Conservation (phyloP, 2,113 vertebrate species). For the Ictalurus furcatus region DNA sequence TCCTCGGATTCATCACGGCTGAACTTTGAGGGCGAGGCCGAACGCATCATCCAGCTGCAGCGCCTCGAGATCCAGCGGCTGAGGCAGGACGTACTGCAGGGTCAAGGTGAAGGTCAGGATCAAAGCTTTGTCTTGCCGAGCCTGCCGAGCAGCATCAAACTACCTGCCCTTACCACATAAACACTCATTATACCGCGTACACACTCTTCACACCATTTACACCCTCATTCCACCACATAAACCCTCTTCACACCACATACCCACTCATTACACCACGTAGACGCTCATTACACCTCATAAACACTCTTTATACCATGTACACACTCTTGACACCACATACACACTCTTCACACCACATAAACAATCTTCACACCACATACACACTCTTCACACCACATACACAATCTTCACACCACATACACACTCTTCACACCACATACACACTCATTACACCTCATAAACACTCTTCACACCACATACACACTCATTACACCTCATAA, state of each 20-base stretch:
- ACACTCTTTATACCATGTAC: too few relatives aligned
- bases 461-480: background rate
- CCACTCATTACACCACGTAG: background rate
- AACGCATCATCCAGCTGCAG: slow-evolving; percentile 81
- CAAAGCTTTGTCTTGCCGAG: background rate
- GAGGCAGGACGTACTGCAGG: slow-evolving; percentile 66
- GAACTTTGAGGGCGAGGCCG: slow-evolving; percentile 71
- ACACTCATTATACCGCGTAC: background rate
- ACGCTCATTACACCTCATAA: background rate
- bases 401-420: background rate
- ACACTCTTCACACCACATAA: background rate
- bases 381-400: background rate
- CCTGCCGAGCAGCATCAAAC: too few relatives aligned
- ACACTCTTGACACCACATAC: too few relatives aligned
- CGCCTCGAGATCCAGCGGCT: slow-evolving; percentile 75
- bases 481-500: background rate
- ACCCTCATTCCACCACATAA: background rate
- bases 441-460: background rate
- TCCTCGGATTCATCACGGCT: slow-evolving; percentile 55
- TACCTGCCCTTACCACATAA: too few relatives aligned
- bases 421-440: background rate
- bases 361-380: background rate
- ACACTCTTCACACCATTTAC: background rate
- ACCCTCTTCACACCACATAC: too few relatives aligned
- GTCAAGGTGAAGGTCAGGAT: slow-evolving; percentile 58